These are phyloP conservation scores for Artibeus lituratus DNA, from an alignment of 2,797 vertebrate species.

Conservation along the genomic window DNA sequence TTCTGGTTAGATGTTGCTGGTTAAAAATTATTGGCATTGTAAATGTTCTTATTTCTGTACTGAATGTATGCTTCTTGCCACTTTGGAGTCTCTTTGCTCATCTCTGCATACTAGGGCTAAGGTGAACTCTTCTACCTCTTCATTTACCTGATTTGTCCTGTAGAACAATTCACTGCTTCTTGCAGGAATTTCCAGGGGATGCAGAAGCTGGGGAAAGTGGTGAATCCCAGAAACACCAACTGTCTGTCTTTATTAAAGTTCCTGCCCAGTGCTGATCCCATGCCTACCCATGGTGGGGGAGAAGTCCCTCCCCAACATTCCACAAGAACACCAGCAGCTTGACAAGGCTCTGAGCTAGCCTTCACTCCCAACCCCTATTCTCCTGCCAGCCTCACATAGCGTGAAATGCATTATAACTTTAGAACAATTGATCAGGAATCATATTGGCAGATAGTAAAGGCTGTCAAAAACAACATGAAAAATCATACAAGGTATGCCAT, in stretches of 20 bases:
- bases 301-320: background rate
- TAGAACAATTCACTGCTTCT: conserved; percentile 45
- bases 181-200: background rate
- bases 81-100: background rate
- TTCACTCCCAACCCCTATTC: fast-evolving
- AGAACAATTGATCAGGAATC: background rate
- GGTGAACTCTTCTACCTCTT: background rate
- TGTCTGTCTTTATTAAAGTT: conserved; percentile 46
- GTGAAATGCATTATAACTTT: background rate
- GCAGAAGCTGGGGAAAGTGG: background rate
- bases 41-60: background rate
- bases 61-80: background rate
- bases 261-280: background rate
- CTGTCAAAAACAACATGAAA: conserved; percentile 15
- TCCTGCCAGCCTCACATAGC: background rate
- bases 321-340: background rate
- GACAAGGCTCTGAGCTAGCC: background rate
- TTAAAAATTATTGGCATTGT: conserved; percentile 12
- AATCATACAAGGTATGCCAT: background rate
- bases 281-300: background rate
- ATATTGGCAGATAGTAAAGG: conserved; percentile 13
- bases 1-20: background rate
- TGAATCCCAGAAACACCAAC: background rate
- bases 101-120: background rate
- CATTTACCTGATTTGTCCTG: conserved; percentile 1